phyloP scores from a whole-genome alignment of 2,113 vertebrate species.

The Xiphophorus couchianus region DNA sequence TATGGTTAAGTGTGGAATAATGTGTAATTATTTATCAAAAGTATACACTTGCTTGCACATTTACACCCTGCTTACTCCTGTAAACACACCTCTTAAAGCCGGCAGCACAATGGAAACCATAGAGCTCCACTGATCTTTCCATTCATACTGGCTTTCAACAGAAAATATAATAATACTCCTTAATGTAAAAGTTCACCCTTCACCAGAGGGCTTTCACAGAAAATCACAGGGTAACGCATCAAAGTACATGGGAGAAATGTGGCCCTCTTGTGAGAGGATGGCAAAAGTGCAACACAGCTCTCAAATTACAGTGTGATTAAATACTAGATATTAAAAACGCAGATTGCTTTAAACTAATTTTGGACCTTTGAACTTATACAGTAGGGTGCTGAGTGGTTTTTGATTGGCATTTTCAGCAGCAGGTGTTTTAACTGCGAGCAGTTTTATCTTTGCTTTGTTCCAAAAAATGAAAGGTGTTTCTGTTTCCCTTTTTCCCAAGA shows the following conservation, averaged over 20 bases:
- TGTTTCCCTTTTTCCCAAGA: not conserved
- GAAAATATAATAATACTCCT: not conserved
- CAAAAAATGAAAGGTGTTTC: not conserved
- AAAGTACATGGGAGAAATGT: constrained; percentile 5
- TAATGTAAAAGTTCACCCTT: not conserved
- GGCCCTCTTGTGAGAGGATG: constrained; percentile 46
- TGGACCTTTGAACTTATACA: not conserved
- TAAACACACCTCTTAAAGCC: not conserved
- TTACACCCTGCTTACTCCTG: not conserved
- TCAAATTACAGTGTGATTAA: not conserved
- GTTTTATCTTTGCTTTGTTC: not conserved
- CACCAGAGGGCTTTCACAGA: not conserved
- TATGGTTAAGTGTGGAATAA: constrained; percentile 6
- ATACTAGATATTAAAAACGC: not conserved
- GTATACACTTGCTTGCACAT: not conserved
- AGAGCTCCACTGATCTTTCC: not conserved
- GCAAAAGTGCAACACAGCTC: constrained; percentile 3
- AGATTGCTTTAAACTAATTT: not conserved
- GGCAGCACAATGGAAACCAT: not conserved
- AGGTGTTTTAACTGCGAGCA: not conserved
- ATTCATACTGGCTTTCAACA: not conserved
- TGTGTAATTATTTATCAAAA: constrained; percentile 24
- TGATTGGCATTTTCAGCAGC: not conserved
- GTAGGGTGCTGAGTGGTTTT: not conserved
- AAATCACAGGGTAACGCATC: not conserved